A percentile compares a stretch with the other conserved stretches of the same genome.
Evolutionary conservation across 2,797 vertebrate genomes (phyloP).

Genomic region (Prionace glauca): DNA sequence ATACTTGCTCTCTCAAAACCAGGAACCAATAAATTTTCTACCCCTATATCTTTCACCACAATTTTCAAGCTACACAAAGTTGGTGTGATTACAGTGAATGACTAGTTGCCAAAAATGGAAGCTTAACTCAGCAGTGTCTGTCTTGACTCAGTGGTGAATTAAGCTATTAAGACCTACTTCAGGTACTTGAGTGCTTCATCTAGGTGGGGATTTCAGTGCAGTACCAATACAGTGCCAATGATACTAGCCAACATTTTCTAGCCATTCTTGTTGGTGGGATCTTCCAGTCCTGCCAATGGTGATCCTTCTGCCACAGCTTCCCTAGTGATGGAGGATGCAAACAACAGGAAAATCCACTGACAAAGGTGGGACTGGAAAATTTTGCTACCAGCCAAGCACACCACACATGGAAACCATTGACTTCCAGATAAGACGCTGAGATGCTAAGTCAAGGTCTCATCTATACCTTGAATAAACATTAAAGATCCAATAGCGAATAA

Average conservation of each 20-base stretch:
- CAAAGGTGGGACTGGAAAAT: no score
- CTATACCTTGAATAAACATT: background rate
- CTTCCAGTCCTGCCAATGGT: no score
- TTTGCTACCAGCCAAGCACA: no score
- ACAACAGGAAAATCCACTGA: no score
- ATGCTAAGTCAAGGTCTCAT: background rate
- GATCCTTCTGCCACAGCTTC: no score
- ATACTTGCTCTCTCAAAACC: background rate
- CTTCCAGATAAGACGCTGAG: background rate
- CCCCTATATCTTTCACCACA: background rate
- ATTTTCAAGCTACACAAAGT: background rate
- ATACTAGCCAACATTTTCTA: no score
- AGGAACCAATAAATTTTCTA: background rate
- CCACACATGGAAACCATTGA: no score
- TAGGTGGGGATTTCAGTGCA: background rate
- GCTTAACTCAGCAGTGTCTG: background rate
- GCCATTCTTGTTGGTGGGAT: no score
- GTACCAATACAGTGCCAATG: background rate
- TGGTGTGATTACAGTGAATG: background rate
- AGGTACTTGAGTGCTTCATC: background rate
- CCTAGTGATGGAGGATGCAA: no score
- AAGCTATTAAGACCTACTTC: background rate
- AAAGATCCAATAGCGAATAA: background rate
- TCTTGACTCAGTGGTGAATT: background rate
- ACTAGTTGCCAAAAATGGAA: background rate